Conservation (phyloP, 1,140 invertebrate species). For the Anthonomus grandis region DNA sequence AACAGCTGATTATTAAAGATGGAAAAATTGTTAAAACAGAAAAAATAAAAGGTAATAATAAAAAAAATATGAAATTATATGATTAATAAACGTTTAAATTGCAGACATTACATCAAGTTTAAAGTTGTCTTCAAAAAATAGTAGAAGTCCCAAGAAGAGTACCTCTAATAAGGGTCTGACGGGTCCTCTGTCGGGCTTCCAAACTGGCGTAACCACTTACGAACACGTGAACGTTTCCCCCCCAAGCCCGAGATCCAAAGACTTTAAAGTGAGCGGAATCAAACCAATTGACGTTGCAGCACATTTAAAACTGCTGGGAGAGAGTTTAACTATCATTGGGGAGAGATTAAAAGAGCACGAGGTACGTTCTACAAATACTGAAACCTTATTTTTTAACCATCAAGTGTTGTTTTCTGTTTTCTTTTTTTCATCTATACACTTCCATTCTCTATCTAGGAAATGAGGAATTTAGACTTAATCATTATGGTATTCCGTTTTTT, state of each 20-base stretch:
- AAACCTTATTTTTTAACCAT: no score
- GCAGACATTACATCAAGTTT: no score
- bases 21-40: conserved; percentile 63
- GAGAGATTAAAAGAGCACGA: conserved; percentile 89
- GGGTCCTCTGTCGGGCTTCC: conserved; percentile 48
- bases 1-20: conserved; percentile 70
- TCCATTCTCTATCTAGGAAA: not conserved
- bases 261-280: conserved; percentile 70
- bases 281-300: conserved; percentile 88
- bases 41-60: conserved; percentile 31
- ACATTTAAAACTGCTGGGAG: conserved; percentile 87
- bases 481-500: no score
- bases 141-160: not conserved
- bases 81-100: no score
- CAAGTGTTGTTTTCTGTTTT: no score
- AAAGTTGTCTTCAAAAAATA: no score
- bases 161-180: conserved; percentile 7
- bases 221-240: conserved; percentile 52
- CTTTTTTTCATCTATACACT: no score
- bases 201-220: conserved; percentile 49
- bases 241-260: conserved; percentile 49
- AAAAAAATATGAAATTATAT: conserved; percentile 3
- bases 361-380: no score
- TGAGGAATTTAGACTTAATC: no score
- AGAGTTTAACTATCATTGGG: conserved; percentile 90